A percentile compares a stretch with the other conserved stretches of the same genome.
These are phyloP conservation scores for Hydropotes inermis DNA, from an alignment of 2,113 vertebrate species.

Conservation along the genomic window DNA sequence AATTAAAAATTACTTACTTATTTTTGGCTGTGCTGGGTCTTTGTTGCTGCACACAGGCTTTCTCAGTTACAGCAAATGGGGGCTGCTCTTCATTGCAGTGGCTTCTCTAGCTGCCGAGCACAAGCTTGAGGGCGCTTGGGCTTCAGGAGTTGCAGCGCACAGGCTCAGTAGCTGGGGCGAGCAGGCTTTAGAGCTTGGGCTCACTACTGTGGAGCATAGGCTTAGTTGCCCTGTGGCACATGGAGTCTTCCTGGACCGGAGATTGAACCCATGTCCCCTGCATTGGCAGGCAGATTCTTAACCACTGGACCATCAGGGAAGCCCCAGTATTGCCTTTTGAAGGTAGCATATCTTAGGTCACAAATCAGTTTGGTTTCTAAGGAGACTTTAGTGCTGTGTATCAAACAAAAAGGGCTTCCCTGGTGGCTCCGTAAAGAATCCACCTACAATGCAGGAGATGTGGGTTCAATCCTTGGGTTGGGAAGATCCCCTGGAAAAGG, in stretches of 20 bases:
- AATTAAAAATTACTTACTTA: not conserved
- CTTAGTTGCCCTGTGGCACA: not conserved
- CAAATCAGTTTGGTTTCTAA: not conserved
- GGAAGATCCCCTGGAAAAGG: not conserved
- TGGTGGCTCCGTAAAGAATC: not conserved
- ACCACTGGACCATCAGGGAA: not conserved
- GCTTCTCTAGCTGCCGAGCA: not conserved
- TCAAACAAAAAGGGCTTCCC: not conserved
- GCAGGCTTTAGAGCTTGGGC: not conserved
- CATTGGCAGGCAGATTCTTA: not conserved
- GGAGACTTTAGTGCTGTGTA: not conserved
- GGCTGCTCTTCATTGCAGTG: not conserved
- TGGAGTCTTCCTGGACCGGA: not conserved
- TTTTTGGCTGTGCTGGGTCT: not conserved
- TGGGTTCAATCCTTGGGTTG: not conserved
- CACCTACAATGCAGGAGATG: not conserved
- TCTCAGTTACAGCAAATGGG: not conserved
- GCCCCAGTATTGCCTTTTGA: not conserved
- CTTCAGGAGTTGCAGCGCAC: rapidly evolving
- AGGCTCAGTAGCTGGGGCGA: not conserved
- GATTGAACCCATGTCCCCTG: not conserved
- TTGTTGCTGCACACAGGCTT: not conserved
- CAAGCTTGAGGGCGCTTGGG: rapidly evolving
- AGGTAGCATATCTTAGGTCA: not conserved
- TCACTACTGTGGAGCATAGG: not conserved